Base-by-base conservation (phyloP, 2,888 invertebrate genomes). In the Erebia epiphron region DNA sequence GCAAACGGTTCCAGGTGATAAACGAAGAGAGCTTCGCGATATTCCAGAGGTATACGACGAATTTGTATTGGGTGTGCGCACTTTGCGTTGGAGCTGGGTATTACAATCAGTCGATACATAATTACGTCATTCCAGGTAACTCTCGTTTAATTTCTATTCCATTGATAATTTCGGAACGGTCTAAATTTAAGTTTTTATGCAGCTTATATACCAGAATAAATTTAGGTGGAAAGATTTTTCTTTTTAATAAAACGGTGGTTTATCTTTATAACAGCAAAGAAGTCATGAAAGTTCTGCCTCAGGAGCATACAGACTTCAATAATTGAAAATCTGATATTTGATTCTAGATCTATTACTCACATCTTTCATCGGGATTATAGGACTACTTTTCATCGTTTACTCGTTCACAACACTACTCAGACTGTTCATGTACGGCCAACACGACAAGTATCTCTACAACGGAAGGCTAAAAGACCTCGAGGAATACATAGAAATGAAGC, bases 1-100 rank as follows among this genome's bases (percentile, higher is more conserved):
- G 84, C 54, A 57, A 76, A 2, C 76, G 79, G 0, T 81, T 82
- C 43, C 71, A 75, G 9, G 76, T 83, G 1, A 67, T 67, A 10
- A 54, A 70, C 26, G 65, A 69, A 5, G 46, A 70, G 2, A 49
- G 13, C 5, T 49, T 13, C 1, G 61, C 26, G 8, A 67, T 79
- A 0, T 58, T 83, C 56, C 77, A 81, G 50, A 86, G 83, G 71
- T 89, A 88, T 72, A 79, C 79, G n/a, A 79, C 80, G 0, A 86
- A 85, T 71, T 72, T 89, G 46, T 86, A 83, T 70, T 73, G 80
- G 54, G 83, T 83, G 1, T 80, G 80, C 18, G 83, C 84, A 0
- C 68, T 87, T 46, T 83, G 83, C 58, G 79, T 87, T 41, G 86
- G 89, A 0, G 82, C 84, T 1, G 86, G 86, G 0, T 82, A 82